These are phyloP conservation scores for Apis laboriosa DNA, from an alignment of 1,140 invertebrate genomes.

Conservation along the genomic window DNA sequence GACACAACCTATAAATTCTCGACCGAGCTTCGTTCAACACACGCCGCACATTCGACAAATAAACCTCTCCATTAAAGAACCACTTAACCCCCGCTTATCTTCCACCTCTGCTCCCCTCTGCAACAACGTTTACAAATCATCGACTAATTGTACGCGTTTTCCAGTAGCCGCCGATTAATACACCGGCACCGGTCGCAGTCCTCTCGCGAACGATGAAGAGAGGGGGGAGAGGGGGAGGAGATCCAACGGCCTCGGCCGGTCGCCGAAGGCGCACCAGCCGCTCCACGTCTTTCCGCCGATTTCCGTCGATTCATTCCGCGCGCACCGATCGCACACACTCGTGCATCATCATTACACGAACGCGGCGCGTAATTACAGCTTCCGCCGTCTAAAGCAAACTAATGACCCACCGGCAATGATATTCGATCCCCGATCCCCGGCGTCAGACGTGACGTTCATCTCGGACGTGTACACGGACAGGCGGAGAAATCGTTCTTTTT, in stretches of 20 bases:
- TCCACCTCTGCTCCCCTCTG: not conserved
- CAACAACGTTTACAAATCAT: constrained; percentile 19
- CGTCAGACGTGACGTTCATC: not conserved
- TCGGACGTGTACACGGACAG: not conserved
- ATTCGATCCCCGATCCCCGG: constrained; percentile 24
- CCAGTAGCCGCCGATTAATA: constrained; percentile 56
- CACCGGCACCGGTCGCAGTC: constrained; percentile 18
- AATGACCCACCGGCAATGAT: constrained; percentile 50
- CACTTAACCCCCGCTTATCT: constrained; percentile 10
- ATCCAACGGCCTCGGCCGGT: constrained; percentile 24
- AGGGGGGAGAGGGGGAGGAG: not conserved
- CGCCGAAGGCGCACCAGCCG: constrained; percentile 40
- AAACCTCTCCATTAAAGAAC: not conserved
- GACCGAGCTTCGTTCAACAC: not conserved
- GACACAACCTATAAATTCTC: not conserved
- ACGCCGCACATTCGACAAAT: not conserved
- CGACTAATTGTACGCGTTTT: constrained; percentile 55
- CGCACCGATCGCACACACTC: constrained; percentile 4
- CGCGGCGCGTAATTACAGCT: constrained; percentile 62
- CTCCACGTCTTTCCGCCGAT: constrained; percentile 55
- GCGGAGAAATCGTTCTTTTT: too few relatives aligned
- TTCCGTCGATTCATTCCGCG: constrained; percentile 59
- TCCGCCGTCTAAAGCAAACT: constrained; percentile 58
- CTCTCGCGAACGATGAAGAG: constrained; percentile 6
- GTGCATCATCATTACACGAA: constrained; percentile 45